Conservation (phyloP, 2,888 invertebrate species). For the Calameuta pallipes region DNA sequence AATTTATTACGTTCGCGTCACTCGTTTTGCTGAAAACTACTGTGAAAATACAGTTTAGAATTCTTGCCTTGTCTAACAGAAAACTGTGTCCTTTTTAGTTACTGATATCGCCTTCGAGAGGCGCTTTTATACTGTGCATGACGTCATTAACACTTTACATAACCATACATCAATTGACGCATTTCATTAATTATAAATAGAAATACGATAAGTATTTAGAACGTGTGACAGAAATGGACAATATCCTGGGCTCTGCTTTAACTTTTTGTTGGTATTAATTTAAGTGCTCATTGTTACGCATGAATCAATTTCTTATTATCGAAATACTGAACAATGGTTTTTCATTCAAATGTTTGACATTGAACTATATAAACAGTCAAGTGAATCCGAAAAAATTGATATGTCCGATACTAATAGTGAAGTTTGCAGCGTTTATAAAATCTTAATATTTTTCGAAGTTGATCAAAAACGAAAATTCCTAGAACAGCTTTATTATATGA, state of each 20-base stretch:
- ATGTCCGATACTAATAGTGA: neutral
- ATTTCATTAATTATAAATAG: neutral
- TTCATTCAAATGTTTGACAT: neutral
- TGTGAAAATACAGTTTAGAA: neutral
- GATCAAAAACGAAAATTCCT: neutral
- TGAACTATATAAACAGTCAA: neutral
- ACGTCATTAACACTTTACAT: conserved; percentile 22
- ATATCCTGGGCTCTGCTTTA: conserved; percentile 6
- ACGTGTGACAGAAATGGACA: neutral
- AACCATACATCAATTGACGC: conserved; percentile 11
- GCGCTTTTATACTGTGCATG: conserved; percentile 16
- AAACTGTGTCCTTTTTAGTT: conserved; percentile 27
- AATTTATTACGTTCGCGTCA: conserved; percentile 1
- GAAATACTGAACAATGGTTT: neutral
- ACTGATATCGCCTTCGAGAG: conserved; percentile 10
- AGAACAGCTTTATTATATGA: neutral
- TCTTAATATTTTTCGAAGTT: neutral
- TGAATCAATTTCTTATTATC: neutral
- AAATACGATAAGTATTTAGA: conserved; percentile 1
- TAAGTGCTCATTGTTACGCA: neutral
- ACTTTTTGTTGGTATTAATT: neutral
- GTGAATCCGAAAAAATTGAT: neutral
- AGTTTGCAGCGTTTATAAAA: neutral
- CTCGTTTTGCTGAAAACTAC: conserved; percentile 2
- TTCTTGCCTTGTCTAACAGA: conserved; percentile 33